These are phyloP conservation scores for Paramisgurnus dabryanus DNA, from an alignment of 2,113 vertebrate genomes.

Conservation along the genomic window DNA sequence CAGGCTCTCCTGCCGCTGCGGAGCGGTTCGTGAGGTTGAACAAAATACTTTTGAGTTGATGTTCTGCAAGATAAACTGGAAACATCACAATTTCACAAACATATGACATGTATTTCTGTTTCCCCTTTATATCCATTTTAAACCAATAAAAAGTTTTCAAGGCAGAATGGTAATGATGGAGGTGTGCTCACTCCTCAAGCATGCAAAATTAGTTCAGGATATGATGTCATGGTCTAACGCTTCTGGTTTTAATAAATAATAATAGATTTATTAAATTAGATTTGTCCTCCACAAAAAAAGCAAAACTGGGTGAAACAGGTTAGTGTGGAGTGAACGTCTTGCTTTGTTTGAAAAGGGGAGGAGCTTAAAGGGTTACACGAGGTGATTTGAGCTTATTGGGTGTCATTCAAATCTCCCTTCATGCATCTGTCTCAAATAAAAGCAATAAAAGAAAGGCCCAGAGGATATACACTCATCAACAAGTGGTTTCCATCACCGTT, in stretches of 20 bases:
- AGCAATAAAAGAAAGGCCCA: constrained; percentile 10
- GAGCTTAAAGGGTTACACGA: not conserved
- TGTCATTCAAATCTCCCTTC: constrained; percentile 44
- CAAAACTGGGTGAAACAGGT: not conserved
- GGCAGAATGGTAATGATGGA: no score
- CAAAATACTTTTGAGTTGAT: not conserved
- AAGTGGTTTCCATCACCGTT: constrained; percentile 53
- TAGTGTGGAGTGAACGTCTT: not conserved
- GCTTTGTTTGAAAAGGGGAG: not conserved
- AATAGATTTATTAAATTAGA: not conserved
- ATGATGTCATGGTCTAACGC: no score
- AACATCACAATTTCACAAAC: no score
- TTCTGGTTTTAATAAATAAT: no score
- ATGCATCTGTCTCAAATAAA: constrained; percentile 12
- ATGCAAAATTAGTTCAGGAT: no score
- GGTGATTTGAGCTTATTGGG: constrained; percentile 41
- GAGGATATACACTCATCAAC: constrained; percentile 40
- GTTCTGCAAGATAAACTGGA: not conserved
- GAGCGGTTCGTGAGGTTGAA: not conserved
- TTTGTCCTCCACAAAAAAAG: not conserved
- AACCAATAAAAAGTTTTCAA: no score
- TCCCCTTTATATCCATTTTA: not conserved
- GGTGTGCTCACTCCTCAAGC: no score
- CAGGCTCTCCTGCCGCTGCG: not conserved
- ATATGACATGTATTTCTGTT: not conserved